phyloP scores from a whole-genome alignment of 2,113 vertebrate genomes.

The Eubucco bourcierii region DNA sequence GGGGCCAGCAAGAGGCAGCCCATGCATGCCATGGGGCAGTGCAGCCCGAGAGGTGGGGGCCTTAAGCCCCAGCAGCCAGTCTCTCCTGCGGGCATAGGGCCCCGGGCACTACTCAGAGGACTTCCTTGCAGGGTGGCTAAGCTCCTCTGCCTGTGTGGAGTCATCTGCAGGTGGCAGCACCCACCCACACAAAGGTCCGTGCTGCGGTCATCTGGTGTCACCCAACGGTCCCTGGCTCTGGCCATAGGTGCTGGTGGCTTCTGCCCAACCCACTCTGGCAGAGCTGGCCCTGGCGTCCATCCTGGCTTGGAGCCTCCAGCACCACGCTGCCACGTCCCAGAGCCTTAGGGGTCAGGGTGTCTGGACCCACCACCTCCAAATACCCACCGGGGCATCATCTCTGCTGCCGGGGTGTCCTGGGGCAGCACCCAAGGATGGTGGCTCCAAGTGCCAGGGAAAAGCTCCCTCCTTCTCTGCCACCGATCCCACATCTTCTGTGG shows the following conservation, averaged over 20 bases:
- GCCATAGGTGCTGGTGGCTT: neutral
- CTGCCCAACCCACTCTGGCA: neutral
- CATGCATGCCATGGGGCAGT: rapidly evolving
- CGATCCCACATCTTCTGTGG: neutral
- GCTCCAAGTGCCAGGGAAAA: neutral
- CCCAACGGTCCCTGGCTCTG: no score
- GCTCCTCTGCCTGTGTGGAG: neutral
- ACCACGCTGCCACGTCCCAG: rapidly evolving
- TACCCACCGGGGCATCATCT: neutral
- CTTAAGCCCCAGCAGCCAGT: neutral
- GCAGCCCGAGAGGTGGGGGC: neutral
- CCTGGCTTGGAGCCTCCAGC: neutral
- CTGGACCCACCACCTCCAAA: neutral
- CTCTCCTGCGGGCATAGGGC: neutral
- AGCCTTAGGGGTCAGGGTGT: no score
- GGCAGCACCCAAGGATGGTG: rapidly evolving
- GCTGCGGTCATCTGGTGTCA: neutral
- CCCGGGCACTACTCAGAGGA: neutral
- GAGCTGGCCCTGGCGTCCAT: neutral
- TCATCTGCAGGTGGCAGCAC: conserved; percentile 24
- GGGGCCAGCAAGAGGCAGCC: neutral
- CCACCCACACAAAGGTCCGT: neutral
- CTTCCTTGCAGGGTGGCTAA: rapidly evolving
- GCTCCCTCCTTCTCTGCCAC: neutral
- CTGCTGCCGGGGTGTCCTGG: neutral